Percentiles rank a stretch among this genome's conserved stretches.
phyloP scores from a whole-genome alignment of 2,888 invertebrate species.

The Ophioninae sp. region DNA sequence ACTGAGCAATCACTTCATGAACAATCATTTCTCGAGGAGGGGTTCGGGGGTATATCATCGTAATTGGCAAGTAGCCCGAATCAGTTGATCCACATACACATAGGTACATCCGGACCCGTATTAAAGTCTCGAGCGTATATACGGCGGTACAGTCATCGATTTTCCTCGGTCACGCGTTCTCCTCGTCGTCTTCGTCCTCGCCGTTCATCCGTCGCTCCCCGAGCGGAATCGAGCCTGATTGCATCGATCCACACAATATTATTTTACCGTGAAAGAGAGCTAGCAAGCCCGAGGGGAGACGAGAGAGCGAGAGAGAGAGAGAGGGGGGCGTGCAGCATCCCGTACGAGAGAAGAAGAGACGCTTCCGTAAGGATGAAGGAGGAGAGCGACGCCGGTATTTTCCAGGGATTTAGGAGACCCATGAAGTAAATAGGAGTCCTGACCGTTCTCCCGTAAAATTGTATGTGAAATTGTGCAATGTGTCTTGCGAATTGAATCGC shows the following conservation, averaged over 20 bases:
- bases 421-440: slow-evolving; percentile 80
- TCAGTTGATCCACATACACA: slow-evolving; percentile 6
- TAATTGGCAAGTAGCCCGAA: slow-evolving; percentile 46
- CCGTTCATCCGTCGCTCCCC: slow-evolving; percentile 63
- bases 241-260: slow-evolving; percentile 63
- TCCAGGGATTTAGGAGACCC: slow-evolving; percentile 75
- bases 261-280: slow-evolving; percentile 52
- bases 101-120: slow-evolving; percentile 6
- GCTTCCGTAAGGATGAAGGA: slow-evolving; percentile 27
- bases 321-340: slow-evolving; percentile 13
- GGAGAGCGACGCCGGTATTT: slow-evolving; percentile 59
- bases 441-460: slow-evolving; percentile 81
- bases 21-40: too few species aligned
- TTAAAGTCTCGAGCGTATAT: too few species aligned
- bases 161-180: slow-evolving; percentile 63
- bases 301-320: slow-evolving; percentile 11
- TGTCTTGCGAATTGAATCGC: slow-evolving; percentile 81
- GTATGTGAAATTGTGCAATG: slow-evolving; percentile 81
- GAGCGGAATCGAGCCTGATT: slow-evolving; percentile 64
- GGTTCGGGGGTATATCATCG: too few species aligned
- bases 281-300: slow-evolving; percentile 7
- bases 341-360: slow-evolving; percentile 16
- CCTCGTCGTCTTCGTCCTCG: slow-evolving; percentile 45
- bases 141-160: slow-evolving; percentile 49
- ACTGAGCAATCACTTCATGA: too few species aligned